These are phyloP conservation scores for Dipodomys spectabilis DNA, from an alignment of 2,113 vertebrate species.

Conservation along the genomic window DNA sequence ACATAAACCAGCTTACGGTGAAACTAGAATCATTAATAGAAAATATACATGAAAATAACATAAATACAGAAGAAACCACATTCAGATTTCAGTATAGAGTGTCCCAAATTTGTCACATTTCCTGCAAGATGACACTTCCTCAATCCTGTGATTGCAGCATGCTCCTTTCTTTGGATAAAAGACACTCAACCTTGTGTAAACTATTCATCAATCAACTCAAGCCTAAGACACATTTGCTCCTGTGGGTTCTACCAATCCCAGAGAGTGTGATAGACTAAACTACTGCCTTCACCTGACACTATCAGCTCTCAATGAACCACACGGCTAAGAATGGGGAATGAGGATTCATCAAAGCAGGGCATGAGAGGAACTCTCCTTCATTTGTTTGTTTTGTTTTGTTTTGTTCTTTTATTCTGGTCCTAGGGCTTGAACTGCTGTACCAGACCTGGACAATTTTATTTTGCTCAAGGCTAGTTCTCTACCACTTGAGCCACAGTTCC, in stretches of 20 bases:
- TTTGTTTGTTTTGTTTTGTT: too few relatives aligned
- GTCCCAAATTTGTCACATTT: background rate
- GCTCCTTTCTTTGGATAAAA: background rate
- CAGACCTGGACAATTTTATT: too few relatives aligned
- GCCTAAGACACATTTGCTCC: background rate
- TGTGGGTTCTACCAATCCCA: background rate
- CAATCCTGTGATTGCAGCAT: background rate
- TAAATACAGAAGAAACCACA: background rate
- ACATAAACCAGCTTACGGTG: background rate
- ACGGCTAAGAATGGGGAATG: background rate
- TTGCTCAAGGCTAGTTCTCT: too few relatives aligned
- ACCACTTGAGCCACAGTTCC: too few relatives aligned
- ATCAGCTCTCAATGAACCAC: background rate
- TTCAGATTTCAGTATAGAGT: background rate
- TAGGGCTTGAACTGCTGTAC: too few relatives aligned
- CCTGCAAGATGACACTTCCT: background rate
- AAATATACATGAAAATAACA: too few relatives aligned
- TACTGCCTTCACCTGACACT: too few relatives aligned
- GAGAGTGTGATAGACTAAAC: background rate
- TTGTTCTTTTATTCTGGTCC: too few relatives aligned
- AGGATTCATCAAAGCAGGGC: background rate
- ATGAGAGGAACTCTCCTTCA: background rate
- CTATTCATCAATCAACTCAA: background rate
- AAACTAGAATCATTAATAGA: too few relatives aligned
- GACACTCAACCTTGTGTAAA: background rate